Evolutionary conservation across 1,140 invertebrate genomes (phyloP).

Genomic region (Drosophila burlai): DNA sequence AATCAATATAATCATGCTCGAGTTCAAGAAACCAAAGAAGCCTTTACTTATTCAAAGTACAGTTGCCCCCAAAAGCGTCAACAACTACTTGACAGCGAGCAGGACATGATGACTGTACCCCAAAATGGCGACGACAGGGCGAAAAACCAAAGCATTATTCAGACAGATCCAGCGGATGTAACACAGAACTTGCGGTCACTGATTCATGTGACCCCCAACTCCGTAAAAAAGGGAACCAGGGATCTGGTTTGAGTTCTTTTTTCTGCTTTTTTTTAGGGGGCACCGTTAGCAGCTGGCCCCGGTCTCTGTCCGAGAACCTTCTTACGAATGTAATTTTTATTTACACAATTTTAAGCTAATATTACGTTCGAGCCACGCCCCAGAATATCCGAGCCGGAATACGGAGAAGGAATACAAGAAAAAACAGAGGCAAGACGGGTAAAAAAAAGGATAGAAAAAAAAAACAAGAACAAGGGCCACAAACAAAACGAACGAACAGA

Average conservation of each 20-base stretch:
- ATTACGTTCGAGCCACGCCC: conserved; percentile 78
- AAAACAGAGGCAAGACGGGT: conserved; percentile 30
- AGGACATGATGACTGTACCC: conserved; percentile 37
- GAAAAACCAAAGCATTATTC: conserved; percentile 21
- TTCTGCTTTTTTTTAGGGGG: not conserved
- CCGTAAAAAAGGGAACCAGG: not conserved
- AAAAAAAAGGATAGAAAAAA: conserved; percentile 1
- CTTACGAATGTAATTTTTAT: conserved; percentile 84
- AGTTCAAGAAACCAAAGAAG: not conserved
- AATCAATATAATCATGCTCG: not conserved
- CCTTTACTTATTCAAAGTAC: conserved; percentile 18
- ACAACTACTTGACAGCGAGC: conserved; percentile 16
- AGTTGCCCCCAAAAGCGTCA: conserved; percentile 25
- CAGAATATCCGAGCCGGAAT: conserved; percentile 50
- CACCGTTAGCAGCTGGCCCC: conserved; percentile 57
- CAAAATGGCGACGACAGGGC: conserved; percentile 17
- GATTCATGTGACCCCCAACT: conserved; percentile 53
- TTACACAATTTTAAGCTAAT: conserved; percentile 84
- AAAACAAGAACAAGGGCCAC: conserved; percentile 6
- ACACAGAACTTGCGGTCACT: conserved; percentile 69
- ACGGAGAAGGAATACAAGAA: conserved; percentile 15
- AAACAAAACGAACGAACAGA: conserved; percentile 22
- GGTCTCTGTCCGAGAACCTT: conserved; percentile 56
- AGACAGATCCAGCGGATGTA: conserved; percentile 14
- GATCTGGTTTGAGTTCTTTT: conserved; percentile 3